Base-by-base conservation (phyloP, 92 coral and sea anemone genomes). In the Palythoa grandiflora region DNA sequence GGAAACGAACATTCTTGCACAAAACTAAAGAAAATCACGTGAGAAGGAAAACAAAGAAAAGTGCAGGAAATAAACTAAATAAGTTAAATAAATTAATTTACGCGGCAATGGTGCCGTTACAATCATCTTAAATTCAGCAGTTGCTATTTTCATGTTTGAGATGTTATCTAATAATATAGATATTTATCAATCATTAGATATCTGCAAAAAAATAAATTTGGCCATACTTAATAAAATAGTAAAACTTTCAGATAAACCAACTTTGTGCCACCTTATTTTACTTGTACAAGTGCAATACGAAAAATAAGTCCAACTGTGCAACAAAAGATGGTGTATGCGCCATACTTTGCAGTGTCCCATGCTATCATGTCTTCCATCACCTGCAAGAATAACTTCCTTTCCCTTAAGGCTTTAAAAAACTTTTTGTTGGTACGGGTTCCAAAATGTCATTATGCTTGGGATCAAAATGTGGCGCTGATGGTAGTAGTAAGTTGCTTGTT, bases 241-340 rank as follows among this genome's bases (percentile, higher is more conserved):
- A 71, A 70, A 71, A 71, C 75, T 74, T 68, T 68, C 11, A 28
- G 17, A 28, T 28, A 44, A 37, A 74, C 55, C 21, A 40, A 74
- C 11, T 74, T 74, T 74, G 44, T 74, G 35, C 78, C 78, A 47
- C 75, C 75, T 44, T 36, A 20, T 15, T 71, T 37, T 90, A 85
- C 93, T 88, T 90, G 93, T 47, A 87, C 78, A 48, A 90, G 84
- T 13, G 38, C 93, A 38, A 90, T 86, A 39, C 87, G 79, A 36
- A 90, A 71, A 51, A 89, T 53, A 80, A 73, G 92, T 9, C 92
- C 92, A 84, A 76, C 79, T 16, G 83, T 85, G 79, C 92, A 89
- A 68, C 92, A 89, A n/a, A 84, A 85, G 36, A 89, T 90, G 76
- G 93, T 76, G 57, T 87, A 90, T 48, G 90, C 87, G 87, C 93